phyloP scores from a whole-genome alignment of 2,797 vertebrate species.

The Tenualosa ilisha region DNA sequence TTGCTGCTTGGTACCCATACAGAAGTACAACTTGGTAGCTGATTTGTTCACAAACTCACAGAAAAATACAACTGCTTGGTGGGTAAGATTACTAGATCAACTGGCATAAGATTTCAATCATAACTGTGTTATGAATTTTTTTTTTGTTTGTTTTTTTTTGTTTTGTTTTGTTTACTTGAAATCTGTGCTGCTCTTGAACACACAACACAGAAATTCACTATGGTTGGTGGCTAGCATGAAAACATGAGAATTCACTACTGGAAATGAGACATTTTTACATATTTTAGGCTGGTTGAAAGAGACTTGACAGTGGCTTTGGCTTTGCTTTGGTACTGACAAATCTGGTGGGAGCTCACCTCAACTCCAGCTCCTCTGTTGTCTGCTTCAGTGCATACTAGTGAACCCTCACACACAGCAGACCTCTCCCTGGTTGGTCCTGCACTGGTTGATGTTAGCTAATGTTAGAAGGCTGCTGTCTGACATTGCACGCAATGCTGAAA shows the following conservation, averaged over 20 bases:
- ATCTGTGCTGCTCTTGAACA: not conserved
- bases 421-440: not conserved
- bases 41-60: no score
- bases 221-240: not conserved
- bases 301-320: no score
- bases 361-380: conserved; percentile 42
- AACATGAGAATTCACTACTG: not conserved
- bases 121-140: not conserved
- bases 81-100: no score
- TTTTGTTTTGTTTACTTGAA: not conserved
- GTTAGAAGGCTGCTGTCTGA: not conserved
- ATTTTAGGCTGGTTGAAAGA: not conserved
- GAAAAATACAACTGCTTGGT: no score
- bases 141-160: not conserved
- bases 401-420: not conserved
- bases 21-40: no score
- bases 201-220: not conserved
- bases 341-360: conserved; percentile 52
- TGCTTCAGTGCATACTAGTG: conserved; percentile 22
- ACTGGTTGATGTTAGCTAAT: not conserved
- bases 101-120: not conserved
- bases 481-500: no score
- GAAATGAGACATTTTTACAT: not conserved
- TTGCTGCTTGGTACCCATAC: no score
- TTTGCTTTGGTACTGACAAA: conserved; percentile 45